Evolutionary conservation across 2,888 invertebrate genomes (phyloP).

Genomic region (Mimas tiliae): DNA sequence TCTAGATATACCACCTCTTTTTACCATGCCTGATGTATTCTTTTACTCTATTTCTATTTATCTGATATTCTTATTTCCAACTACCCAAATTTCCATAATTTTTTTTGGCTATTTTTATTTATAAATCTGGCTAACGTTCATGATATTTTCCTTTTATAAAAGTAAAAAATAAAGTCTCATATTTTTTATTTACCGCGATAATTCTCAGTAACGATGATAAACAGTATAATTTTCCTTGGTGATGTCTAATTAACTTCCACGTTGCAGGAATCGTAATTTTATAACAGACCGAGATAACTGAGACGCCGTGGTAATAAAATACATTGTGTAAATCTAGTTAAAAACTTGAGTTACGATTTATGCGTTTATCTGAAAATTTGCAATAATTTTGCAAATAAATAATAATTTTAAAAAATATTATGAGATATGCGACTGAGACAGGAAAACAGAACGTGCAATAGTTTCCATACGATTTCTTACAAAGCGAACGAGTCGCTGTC

Average conservation of each 20-base stretch:
- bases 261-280: background rate
- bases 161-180: background rate
- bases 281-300: background rate
- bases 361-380: background rate
- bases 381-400: too few species aligned
- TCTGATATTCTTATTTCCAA: too few species aligned
- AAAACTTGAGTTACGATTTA: background rate
- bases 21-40: too few species aligned
- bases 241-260: slow-evolving; percentile 16
- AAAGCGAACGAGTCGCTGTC: too few species aligned
- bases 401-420: too few species aligned
- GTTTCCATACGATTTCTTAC: too few species aligned
- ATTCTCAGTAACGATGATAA: background rate
- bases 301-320: background rate
- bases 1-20: too few species aligned
- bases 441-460: too few species aligned
- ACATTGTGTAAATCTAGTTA: background rate
- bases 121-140: background rate
- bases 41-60: too few species aligned
- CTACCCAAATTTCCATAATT: too few species aligned
- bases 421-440: too few species aligned
- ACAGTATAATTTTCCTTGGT: slow-evolving; percentile 3
- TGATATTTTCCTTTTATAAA: background rate
- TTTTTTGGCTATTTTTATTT: background rate
- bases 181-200: background rate